phyloP scores from a whole-genome alignment of 2,888 invertebrate species.

The Tetragnatha montana region DNA sequence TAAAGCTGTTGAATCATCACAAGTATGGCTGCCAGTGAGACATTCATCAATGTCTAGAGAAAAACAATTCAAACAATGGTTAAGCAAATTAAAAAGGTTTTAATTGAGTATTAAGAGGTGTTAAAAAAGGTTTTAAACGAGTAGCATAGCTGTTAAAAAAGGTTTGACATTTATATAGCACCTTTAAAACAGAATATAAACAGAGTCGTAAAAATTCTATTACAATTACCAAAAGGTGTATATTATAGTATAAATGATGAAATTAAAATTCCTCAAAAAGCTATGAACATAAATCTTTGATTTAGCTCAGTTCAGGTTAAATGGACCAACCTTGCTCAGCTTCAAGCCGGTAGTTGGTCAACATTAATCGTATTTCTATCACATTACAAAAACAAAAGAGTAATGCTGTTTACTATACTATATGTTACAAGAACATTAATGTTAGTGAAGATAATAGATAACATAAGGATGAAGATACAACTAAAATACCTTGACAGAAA shows the following conservation, averaged over 20 bases:
- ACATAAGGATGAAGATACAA: not conserved
- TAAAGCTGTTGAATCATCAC: slow-evolving; percentile 83
- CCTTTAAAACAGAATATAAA: no score
- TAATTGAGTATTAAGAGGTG: not conserved
- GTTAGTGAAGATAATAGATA: no score
- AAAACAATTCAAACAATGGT: no score
- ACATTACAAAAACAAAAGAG: not conserved
- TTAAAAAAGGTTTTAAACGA: not conserved
- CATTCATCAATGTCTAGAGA: slow-evolving; percentile 89
- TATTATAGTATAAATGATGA: not conserved
- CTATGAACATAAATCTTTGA: not conserved
- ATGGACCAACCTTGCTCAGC: not conserved
- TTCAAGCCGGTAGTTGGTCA: not conserved
- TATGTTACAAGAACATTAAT: not conserved
- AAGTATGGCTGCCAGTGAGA: slow-evolving; percentile 84
- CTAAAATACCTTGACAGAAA: slow-evolving; percentile 75
- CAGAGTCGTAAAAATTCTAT: no score
- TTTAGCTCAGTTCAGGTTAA: not conserved
- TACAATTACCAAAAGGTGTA: no score
- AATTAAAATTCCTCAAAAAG: not conserved
- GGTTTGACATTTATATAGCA: not conserved
- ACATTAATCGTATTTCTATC: not conserved
- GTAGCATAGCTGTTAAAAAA: not conserved
- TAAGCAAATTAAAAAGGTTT: not conserved
- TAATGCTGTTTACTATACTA: no score